Evolutionary conservation across 2,888 invertebrate genomes (phyloP), one percentile per base, ranked within the genome.

Genomic region (Phorcus lineatus): DNA sequence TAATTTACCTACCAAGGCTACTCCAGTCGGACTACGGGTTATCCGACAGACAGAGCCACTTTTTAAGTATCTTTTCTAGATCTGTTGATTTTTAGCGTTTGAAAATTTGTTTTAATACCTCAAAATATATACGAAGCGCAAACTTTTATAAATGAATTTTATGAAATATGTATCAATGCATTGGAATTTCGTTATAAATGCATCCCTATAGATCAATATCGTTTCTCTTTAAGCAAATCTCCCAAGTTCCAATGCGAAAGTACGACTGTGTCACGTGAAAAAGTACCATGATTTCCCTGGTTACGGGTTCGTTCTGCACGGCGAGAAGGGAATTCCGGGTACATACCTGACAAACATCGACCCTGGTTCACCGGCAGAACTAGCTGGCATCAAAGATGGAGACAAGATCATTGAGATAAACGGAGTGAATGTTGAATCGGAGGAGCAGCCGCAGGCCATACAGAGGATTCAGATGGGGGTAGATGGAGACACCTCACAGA

Each of bases 361-460:
- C 24, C 28, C 19, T 13, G 62, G 62, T 4, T 62, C 62, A 16
- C 62, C 62, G 16, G 62, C 62, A 0, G 62, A 28, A 28, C 28
- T 17, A 13, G 62, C 62, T 28, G 62, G 62, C 13, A 28, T 62
- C 16, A 24, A 16, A 11, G 62, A 62, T 4, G 62, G 62, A 16
- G 62, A 62, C 62, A 62, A 62, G 28, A 62, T 62, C 22, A 62
- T 62, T 17, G 62, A 62, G 62, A 62, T 62, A 24, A 62, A 62
- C 22, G 62, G 62, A 4, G 62, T 62, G 16, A 62, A 62, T 17
- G 62, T 62, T 0, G 62, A 62, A 9, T 13, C 28, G 9, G 62
- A 62, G 62, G 62, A 62, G 62, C 62, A 62, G 62, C 62, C 62
- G 2, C 28, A 28, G 24, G 62, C 62, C 62, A 62, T 62, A 24